Base-by-base conservation (phyloP, 2,113 vertebrate species). In the Tretioscincus oriximinensis region DNA sequence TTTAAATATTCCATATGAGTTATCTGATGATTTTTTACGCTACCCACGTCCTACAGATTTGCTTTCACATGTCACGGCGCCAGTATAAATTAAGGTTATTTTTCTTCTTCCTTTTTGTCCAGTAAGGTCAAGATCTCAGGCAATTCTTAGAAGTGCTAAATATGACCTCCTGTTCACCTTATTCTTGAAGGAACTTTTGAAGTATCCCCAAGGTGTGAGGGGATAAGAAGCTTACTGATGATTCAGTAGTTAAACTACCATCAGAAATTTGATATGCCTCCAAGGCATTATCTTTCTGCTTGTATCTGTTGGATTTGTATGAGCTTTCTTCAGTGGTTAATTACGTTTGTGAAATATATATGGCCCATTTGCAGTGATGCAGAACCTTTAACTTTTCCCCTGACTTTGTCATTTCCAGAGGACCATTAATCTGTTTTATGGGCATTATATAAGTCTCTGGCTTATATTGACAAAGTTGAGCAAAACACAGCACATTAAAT, bases 261-360 rank as follows among this genome's bases (percentile, higher is more conserved):
- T 89, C 82, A 89, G 85, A 82, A 92, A 90, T 91, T 90, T 91
- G 89, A 86, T 90, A 88, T 84, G 6, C 78, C 88, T 93, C 88
- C 78, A 85, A 91, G 77, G 86, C 76, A 83, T 58, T 76, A 22
- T 29, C 29, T 72, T 83, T 73, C 12, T 41, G 61, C 75, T 71
- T 66, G 69, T 54, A 65, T 78, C 75, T 83, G 61, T 83, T 66
- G 61, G 49, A 83, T 66, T 83, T 68, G 22, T 41, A 73, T 77
- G 61, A 54, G 68, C 69, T 73, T 77, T 72, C 81, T 72, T 83
- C 75, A 66, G 67, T 73, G 41, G 24, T 73, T 82, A 41, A 77
- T 82, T 82, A 64, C 75, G n/a, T 58, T 77, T 64, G 24, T 83
- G 69, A 72, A 77, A 83, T 83, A 83, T 81, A 76, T 78, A 77